Evolutionary conservation across 2,888 invertebrate species (phyloP).

Genomic region (Eupeodes latifasciatus): DNA sequence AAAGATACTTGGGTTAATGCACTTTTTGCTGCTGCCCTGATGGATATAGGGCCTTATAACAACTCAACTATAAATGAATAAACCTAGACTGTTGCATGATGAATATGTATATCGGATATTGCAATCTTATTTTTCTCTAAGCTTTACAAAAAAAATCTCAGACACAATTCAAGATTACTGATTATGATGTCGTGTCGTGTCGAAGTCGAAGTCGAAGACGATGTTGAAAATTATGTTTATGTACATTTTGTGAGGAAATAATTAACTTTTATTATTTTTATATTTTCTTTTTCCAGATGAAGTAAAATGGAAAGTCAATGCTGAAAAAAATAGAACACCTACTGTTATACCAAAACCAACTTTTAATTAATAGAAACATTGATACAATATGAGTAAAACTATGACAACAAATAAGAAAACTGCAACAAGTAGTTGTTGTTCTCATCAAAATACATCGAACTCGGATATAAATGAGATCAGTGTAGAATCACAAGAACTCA

Average conservation of each 20-base stretch:
- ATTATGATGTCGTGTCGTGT: background rate
- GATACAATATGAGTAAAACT: conserved; percentile 49
- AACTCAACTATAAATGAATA: background rate
- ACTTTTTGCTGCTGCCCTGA: conserved; percentile 25
- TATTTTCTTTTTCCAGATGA: background rate
- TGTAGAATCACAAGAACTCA: conserved; percentile 79
- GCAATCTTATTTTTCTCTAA: background rate
- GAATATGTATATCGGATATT: background rate
- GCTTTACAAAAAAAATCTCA: background rate
- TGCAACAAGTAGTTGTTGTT: conserved; percentile 57
- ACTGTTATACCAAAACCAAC: background rate
- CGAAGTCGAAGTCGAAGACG: background rate
- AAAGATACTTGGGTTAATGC: conserved; percentile 25
- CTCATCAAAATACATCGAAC: conserved; percentile 54
- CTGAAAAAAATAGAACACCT: background rate
- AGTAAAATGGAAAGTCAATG: background rate
- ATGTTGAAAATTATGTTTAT: background rate
- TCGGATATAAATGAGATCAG: conserved; percentile 82
- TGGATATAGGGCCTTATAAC: conserved; percentile 23
- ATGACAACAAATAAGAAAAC: conserved; percentile 41
- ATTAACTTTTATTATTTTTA: background rate
- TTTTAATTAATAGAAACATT: background rate
- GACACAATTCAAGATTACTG: conserved; percentile 7
- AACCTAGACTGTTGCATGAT: background rate
- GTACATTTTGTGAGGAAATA: background rate